Evolutionary conservation across 2,797 vertebrate species (phyloP).

Genomic region (Thripadectes ignobilis): DNA sequence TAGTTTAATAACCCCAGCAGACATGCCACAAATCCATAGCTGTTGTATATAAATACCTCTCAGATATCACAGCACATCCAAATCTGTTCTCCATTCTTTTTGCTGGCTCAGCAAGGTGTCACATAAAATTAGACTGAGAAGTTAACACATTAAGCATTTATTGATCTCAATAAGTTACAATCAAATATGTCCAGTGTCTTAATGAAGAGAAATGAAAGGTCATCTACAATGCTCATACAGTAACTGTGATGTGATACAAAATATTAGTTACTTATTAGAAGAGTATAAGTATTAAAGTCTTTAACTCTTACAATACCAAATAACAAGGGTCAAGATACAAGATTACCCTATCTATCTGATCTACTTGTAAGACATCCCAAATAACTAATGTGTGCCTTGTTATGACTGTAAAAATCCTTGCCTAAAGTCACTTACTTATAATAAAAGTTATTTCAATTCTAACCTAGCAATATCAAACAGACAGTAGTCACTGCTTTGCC

Average conservation of each 20-base stretch:
- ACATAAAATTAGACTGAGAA: conserved; percentile 19
- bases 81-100: background rate
- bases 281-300: background rate
- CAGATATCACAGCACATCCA: background rate
- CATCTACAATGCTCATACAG: background rate
- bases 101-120: conserved; percentile 31
- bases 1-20: conserved; percentile 1
- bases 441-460: background rate
- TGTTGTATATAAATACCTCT: conserved; percentile 26
- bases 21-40: background rate
- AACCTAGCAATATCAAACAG: background rate
- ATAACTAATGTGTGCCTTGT: background rate
- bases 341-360: background rate
- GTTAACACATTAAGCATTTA: conserved; percentile 47
- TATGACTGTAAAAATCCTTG: background rate
- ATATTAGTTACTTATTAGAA: background rate
- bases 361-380: background rate
- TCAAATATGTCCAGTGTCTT: background rate
- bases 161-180: conserved; percentile 34
- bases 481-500: background rate
- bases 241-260: background rate
- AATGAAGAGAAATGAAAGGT: conserved; percentile 22
- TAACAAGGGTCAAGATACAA: background rate
- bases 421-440: background rate
- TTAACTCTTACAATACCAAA: background rate